phyloP scores from a whole-genome alignment of 2,888 invertebrate genomes.

The Pecten maximus region DNA sequence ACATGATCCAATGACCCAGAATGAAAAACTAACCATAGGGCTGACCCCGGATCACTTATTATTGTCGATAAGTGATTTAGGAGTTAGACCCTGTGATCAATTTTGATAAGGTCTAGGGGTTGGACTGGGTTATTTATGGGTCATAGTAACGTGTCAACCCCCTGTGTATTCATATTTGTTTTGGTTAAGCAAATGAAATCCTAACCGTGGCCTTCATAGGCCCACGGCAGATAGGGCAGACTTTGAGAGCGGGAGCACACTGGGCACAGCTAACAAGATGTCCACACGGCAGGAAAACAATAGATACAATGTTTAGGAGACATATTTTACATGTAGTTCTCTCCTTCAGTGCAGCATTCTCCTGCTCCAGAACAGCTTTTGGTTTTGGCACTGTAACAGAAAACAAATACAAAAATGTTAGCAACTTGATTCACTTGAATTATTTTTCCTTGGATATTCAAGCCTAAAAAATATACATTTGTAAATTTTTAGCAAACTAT shows the following conservation, averaged over 20 bases:
- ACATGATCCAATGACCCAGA: too few relatives aligned
- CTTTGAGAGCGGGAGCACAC: slow-evolving; percentile 17
- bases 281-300: neutral
- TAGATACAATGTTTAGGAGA: neutral
- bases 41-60: too few relatives aligned
- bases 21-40: too few relatives aligned
- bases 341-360: neutral
- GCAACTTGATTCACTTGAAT: too few relatives aligned
- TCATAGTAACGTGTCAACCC: too few relatives aligned
- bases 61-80: too few relatives aligned
- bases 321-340: neutral
- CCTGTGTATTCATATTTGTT: neutral
- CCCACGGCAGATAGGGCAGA: neutral
- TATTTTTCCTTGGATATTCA: too few relatives aligned
- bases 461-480: too few relatives aligned
- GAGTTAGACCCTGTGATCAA: too few relatives aligned
- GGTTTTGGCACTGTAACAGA: slow-evolving; percentile 10
- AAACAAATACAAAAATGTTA: neutral
- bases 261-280: neutral
- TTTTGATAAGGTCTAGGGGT: too few relatives aligned
- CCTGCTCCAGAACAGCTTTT: neutral
- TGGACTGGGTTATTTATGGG: too few relatives aligned
- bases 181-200: neutral
- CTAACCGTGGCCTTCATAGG: slow-evolving; percentile 1
- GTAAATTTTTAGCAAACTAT: too few relatives aligned